A percentile compares a stretch with the other conserved stretches of the same genome.
Conservation (phyloP, 2,113 vertebrate species). For the Saccopteryx bilineata region DNA sequence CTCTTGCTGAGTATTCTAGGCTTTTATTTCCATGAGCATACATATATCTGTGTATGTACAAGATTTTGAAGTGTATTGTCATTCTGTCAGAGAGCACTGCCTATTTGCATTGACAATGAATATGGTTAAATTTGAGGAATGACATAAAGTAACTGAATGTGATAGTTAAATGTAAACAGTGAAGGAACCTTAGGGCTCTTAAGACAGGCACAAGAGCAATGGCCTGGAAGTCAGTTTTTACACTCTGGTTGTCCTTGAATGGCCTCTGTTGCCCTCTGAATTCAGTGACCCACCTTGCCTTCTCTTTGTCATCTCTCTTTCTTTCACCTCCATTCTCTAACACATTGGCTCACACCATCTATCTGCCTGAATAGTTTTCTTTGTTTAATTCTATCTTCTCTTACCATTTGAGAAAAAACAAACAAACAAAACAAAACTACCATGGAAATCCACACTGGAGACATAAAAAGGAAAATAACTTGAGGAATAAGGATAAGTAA, state of each 20-base stretch:
- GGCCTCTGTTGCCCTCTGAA: not conserved
- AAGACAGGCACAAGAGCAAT: fast-evolving
- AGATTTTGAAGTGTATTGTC: not conserved
- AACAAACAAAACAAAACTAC: conserved; percentile 42
- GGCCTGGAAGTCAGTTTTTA: not conserved
- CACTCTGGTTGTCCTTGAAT: not conserved
- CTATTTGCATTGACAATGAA: not conserved
- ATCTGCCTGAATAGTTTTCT: conserved; percentile 65
- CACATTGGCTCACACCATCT: not conserved
- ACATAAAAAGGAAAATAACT: conserved; percentile 73
- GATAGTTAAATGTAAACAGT: not conserved
- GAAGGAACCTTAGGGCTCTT: not conserved
- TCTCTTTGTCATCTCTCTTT: not conserved
- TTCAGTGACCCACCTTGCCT: not conserved
- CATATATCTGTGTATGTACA: not conserved
- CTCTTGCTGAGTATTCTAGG: not conserved
- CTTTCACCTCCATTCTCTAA: not conserved
- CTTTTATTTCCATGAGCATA: not conserved
- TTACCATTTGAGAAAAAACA: conserved; percentile 37
- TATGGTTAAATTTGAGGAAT: not conserved
- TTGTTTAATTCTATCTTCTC: conserved; percentile 63
- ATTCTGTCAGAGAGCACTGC: not conserved
- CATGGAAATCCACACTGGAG: conserved; percentile 55
- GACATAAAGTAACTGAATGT: not conserved
- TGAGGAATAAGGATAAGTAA: conserved; percentile 67